Evolutionary conservation across 2,113 vertebrate genomes (phyloP).

Genomic region (Stegastes partitus): DNA sequence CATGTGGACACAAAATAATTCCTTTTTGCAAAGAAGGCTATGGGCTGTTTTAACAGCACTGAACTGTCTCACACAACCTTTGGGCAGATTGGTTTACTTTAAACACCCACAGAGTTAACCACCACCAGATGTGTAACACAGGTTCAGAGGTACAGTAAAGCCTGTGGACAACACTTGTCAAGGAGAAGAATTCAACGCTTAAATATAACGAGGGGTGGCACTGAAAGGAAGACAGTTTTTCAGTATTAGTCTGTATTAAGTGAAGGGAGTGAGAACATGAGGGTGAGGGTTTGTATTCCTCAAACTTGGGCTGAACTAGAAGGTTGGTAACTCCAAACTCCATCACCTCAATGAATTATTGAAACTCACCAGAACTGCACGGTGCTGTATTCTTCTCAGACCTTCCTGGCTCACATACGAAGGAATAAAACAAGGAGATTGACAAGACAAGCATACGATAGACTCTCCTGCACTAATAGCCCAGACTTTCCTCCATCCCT

Average conservation of each 20-base stretch:
- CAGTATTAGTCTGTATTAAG: not conserved
- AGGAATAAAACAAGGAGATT: constrained; percentile 5
- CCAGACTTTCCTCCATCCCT: constrained; percentile 18
- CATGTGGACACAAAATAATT: no score
- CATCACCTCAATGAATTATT: constrained; percentile 66
- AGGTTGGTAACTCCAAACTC: constrained; percentile 43
- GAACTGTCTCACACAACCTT: no score
- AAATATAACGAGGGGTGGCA: not conserved
- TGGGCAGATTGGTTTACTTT: no score
- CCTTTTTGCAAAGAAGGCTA: no score
- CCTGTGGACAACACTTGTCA: not conserved
- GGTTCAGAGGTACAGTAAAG: not conserved
- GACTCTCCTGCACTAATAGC: constrained; percentile 28
- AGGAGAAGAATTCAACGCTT: constrained; percentile 1
- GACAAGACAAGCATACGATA: constrained; percentile 16
- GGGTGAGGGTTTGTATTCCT: constrained; percentile 32
- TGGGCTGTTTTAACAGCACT: no score
- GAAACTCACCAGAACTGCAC: constrained; percentile 44
- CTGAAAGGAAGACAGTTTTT: not conserved
- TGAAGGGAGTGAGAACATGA: constrained; percentile 33
- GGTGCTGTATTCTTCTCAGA: constrained; percentile 42
- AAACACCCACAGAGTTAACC: no score
- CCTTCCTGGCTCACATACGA: not conserved
- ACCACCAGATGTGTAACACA: no score
- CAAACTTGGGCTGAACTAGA: constrained; percentile 53